Evolutionary conservation across 1,140 invertebrate genomes (phyloP), one percentile per base, ranked within the genome.

Genomic region (Leptinotarsa defecta): DNA sequence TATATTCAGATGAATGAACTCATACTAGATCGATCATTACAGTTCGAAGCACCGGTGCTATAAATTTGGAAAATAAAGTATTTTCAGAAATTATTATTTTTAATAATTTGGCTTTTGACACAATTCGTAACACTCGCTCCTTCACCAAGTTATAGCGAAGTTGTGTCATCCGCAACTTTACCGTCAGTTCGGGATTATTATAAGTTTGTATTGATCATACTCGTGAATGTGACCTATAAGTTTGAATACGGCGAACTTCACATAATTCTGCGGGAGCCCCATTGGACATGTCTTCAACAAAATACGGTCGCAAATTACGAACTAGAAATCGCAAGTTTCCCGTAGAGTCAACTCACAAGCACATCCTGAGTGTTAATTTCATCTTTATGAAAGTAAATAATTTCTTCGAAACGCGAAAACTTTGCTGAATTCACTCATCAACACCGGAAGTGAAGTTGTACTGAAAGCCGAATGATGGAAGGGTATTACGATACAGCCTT

Each of bases 301-400:
- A 57, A 57, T 57, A 57, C 52, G n/a, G 52, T 57, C 52, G 15
- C 52, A 57, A 57, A 57, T 57, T 57, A 57, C 52, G 52, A 57
- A 57, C 52, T 57, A 57, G 52, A 19, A 57, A 57, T 57, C 52
- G n/a, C 52, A 57, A 57, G 52, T 57, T 57, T 17, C 13, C n/a
- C 52, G 52, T 57, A 57, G 52, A 17, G 52, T 19, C 52, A 57
- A 19, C n/a, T 57, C 52, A 19, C 52, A 57, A n/a, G 17, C 52
- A 57, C 52, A 19, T 19, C 52, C 52, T 8, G 52, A 57, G 17
- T 57, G 17, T 57, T 57, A 57, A 57, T 57, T 57, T 57, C n/a
- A 57, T n/a, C 52, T 57, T 27, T 8, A 65, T 65, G 64, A 65
- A 27, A 65, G 64, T 24, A 34, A 24, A 65, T 65, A 65, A 34